Base-by-base conservation (phyloP, 2,113 vertebrate genomes). In the Desmodus rotundus region DNA sequence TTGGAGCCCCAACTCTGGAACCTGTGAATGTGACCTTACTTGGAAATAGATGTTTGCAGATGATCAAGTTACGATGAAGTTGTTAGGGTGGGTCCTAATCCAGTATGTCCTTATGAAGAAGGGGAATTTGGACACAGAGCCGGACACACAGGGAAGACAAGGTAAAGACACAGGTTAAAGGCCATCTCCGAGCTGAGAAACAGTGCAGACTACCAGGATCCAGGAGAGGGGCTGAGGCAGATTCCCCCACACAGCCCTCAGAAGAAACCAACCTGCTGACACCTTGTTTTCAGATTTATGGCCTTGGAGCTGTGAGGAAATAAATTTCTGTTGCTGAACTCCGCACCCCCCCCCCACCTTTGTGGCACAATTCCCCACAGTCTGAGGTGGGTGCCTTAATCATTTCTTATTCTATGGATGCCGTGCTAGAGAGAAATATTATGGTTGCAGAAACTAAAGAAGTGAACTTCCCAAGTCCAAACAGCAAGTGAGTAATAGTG, bases 261-360 rank as follows among this genome's bases (percentile, higher is more conserved):
- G 4, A 9, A 54, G 31, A 63, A 31, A 14, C n/a, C 4, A 3
- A 4, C 22, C 50, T 52, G 12, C 50, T 0, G 0, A 78, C 12
- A 33, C 15, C n/a, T 16, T 5, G 8, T 1, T 7, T 31, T 22
- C 52, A n/a, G 72, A 50, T 38, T 14, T 16, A 5, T 28, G 50
- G 47, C 45, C 33, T 50, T 7, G 38, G 38, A 47, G 31, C 52
- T 33, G 56, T 43, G 26, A 58, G 58, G 17, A 28, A 33, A 14
- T 26, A 36, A 1, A 20, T 45, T 45, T 7, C 33, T 31, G 12
- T 31, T 6, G 8, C 5, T 20, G 1, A 47, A 43, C 41, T 20
- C 12, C 36, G 6, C 5, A 19, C 41, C 28, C 13, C 8, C 12
- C 4, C 1, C 28, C 56, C 63, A n/a, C 28, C 10, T 14, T 28